Percentiles rank a stretch among this genome's conserved stretches.
phyloP scores from a whole-genome alignment of 2,797 vertebrate species.

The Malacoctenus gilli region DNA sequence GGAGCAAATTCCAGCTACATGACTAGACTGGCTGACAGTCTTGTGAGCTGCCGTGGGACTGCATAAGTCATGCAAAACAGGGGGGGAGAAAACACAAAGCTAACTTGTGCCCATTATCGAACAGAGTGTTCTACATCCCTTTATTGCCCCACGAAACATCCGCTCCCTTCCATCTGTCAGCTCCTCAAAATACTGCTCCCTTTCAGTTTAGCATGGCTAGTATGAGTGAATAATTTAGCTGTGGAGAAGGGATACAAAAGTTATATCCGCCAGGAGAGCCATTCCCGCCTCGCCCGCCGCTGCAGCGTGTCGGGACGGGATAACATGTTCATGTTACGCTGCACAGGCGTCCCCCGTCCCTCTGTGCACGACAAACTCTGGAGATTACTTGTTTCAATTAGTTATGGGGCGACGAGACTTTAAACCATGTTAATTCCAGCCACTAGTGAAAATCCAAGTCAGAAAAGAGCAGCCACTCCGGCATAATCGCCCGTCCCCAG shows the following conservation, averaged over 20 bases:
- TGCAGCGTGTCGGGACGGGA: conserved; percentile 41
- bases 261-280: conserved; percentile 50
- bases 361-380: conserved; percentile 52
- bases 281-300: conserved; percentile 28
- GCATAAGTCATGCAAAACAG: conserved; percentile 26
- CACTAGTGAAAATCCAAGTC: conserved; percentile 66
- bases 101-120: conserved; percentile 52
- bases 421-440: conserved; percentile 78
- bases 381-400: conserved; percentile 82
- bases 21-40: conserved; percentile 48
- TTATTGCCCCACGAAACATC: conserved; percentile 45
- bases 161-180: conserved; percentile 47
- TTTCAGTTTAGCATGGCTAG: conserved; percentile 52
- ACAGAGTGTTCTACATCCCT: conserved; percentile 51
- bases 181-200: conserved; percentile 43
- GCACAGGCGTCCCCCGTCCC: conserved; percentile 44
- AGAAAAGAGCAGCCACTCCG: conserved; percentile 59
- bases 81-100: conserved; percentile 23
- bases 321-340: conserved; percentile 55
- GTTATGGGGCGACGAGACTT: conserved; percentile 70
- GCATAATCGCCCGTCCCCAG: conserved; percentile 74
- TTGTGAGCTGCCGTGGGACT: conserved; percentile 29
- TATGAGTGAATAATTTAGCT: conserved; percentile 63
- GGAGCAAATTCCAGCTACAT: conserved; percentile 62
- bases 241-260: conserved; percentile 47